Evolutionary conservation across 2,797 vertebrate species (phyloP).

Genomic region (Hippopotamyrus pictus): DNA sequence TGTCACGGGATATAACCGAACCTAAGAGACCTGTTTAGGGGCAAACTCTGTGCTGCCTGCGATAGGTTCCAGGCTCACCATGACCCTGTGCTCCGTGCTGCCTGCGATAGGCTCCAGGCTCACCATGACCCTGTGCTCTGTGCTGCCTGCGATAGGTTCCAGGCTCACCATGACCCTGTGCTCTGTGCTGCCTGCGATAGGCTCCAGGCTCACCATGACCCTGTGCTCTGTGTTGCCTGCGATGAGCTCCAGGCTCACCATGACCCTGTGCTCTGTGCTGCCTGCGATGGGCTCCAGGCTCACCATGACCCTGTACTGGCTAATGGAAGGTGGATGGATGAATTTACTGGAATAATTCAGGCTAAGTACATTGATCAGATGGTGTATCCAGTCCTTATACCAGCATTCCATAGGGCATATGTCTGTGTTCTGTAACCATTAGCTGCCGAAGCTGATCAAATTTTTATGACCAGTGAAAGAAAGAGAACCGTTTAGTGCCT

Average conservation of each 20-base stretch:
- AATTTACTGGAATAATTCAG: background rate
- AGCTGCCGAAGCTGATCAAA: background rate
- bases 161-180: background rate
- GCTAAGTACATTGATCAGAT: background rate
- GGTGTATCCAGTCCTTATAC: background rate
- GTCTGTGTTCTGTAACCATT: background rate
- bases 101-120: background rate
- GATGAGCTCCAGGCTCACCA: background rate
- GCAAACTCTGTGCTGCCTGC: background rate
- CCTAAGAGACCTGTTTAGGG: background rate
- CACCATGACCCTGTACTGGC: background rate
- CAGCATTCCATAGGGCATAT: background rate
- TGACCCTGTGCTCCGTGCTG: background rate
- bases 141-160: background rate
- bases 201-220: background rate
- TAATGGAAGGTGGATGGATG: background rate
- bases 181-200: background rate
- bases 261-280: background rate
- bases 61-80: background rate
- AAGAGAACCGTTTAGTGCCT: background rate
- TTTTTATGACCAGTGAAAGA: background rate
- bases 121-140: background rate
- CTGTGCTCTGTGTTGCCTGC: background rate
- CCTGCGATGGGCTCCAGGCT: background rate
- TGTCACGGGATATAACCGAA: background rate